Conservation (phyloP, 2,797 vertebrate species). For the Meda fulgida region DNA sequence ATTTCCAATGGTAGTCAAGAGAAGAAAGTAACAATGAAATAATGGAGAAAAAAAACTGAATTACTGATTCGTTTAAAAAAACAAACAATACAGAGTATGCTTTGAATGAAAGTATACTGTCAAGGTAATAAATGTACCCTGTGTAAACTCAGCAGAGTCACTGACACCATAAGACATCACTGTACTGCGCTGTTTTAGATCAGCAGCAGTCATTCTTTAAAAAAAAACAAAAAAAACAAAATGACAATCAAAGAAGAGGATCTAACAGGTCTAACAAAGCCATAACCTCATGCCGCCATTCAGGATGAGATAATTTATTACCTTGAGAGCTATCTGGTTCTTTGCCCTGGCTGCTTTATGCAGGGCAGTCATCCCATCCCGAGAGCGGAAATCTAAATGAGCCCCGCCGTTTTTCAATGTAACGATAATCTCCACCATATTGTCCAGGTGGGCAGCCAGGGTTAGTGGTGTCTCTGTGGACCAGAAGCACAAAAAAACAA, state of each 20-base stretch:
- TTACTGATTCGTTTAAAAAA: conserved; percentile 7
- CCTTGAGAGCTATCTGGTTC: conserved; percentile 84
- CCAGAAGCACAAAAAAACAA: conserved; percentile 6
- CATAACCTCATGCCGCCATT: background rate
- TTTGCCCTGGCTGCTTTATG: conserved; percentile 85
- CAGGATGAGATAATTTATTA: conserved; percentile 58
- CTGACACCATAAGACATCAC: background rate
- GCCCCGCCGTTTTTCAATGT: conserved; percentile 83
- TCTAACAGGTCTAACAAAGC: background rate
- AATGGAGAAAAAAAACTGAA: background rate
- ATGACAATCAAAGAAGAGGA: conserved; percentile 15
- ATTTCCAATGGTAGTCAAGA: background rate
- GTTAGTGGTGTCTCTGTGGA: conserved; percentile 73
- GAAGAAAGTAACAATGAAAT: background rate
- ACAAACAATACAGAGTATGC: background rate
- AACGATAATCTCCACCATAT: conserved; percentile 79
- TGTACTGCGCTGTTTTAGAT: conserved; percentile 4
- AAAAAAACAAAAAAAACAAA: background rate
- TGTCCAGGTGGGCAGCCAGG: conserved; percentile 81
- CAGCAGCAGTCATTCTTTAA: background rate
- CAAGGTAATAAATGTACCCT: conserved; percentile 5
- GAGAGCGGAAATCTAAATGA: conserved; percentile 88
- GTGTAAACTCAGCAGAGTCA: background rate
- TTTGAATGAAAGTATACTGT: conserved; percentile 1
- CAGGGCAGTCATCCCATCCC: conserved; percentile 87